phyloP scores from a whole-genome alignment of 1,140 invertebrate genomes.

The Zaprionus tsacasi region DNA sequence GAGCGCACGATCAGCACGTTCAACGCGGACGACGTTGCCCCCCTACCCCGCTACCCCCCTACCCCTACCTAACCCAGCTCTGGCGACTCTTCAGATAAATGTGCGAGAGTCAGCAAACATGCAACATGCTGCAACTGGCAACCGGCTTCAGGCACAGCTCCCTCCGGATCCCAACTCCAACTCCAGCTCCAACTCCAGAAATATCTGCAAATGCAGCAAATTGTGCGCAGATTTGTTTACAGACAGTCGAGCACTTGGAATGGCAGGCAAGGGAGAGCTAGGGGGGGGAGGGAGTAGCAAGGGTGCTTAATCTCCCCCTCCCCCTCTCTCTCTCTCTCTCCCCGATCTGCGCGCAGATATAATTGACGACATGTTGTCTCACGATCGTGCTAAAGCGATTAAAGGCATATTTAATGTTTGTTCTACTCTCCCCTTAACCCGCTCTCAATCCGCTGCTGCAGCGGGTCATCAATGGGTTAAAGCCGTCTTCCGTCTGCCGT shows the following conservation, averaged over 20 bases:
- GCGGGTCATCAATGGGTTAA: conserved; percentile 36
- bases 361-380: conserved; percentile 83
- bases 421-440: too few relatives aligned
- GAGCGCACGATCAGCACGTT: conserved; percentile 83
- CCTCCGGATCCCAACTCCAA: background rate
- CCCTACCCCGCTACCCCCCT: background rate
- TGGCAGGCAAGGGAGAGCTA: background rate
- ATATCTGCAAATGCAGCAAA: conserved; percentile 75
- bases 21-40: conserved; percentile 30
- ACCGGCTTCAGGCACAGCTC: background rate
- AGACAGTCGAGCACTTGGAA: conserved; percentile 52
- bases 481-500: background rate
- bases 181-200: conserved; percentile 30
- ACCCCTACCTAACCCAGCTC: background rate
- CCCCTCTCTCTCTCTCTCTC: background rate
- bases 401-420: conserved; percentile 77
- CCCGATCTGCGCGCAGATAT: conserved; percentile 78
- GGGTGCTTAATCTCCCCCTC: background rate
- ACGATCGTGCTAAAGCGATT: conserved; percentile 83
- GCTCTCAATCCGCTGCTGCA: background rate
- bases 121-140: conserved; percentile 39
- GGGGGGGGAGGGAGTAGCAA: background rate
- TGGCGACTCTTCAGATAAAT: conserved; percentile 50
- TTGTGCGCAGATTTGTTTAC: conserved; percentile 80
- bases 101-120: conserved; percentile 74